Evolutionary conservation across 2,888 invertebrate genomes (phyloP), one percentile per base, ranked within the genome.

Genomic region (Isotomurus palustris): DNA sequence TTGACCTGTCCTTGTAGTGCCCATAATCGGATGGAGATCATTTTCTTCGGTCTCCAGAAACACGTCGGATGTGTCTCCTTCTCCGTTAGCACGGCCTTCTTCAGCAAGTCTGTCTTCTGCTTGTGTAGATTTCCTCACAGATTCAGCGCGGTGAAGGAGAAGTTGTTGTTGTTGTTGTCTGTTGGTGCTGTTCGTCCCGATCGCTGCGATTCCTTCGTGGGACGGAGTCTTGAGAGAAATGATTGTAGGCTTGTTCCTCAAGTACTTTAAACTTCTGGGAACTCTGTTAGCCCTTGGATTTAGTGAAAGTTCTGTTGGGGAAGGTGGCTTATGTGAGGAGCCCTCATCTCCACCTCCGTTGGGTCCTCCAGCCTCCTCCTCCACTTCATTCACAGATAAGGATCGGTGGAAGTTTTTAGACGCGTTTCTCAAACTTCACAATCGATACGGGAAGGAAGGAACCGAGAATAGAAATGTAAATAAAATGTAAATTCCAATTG

Each of bases 171-270:
- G 27, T 17, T 28, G 48, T 2, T 22, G 47, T 25, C 6, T n/a
- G 19, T 40, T 24, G 5, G 35, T 43, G 21, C 21, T 32, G 40
- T 10, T 40, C 6, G 40, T 17, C 8, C 10, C 8, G n/a, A n/a
- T n/a, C n/a, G n/a, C n/a, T 12, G 43, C 28, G 32, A 24, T 40
- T 70, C 83, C 82, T 66, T 89, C 88, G 54, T 85, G 75, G 74
- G 85, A 86, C 1, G 91, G 91, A 2, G 90, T 87, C 75, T 88
- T 87, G 73, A 90, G 88, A 0, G 89, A 88, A 48, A 91, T 88
- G 64, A 91, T 88, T 0, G 89, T 88, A 0, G 92, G 92, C 71
- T 91, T 91, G 68, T 84, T 85, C 43, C 91, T 77, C 89, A 91
- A 89, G 73, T 91, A 91, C 21, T 90, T 81, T 76, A 91, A 91